These are phyloP conservation scores for Ptychobarbus kaznakovi DNA, from an alignment of 2,797 vertebrate species.

Conservation along the genomic window DNA sequence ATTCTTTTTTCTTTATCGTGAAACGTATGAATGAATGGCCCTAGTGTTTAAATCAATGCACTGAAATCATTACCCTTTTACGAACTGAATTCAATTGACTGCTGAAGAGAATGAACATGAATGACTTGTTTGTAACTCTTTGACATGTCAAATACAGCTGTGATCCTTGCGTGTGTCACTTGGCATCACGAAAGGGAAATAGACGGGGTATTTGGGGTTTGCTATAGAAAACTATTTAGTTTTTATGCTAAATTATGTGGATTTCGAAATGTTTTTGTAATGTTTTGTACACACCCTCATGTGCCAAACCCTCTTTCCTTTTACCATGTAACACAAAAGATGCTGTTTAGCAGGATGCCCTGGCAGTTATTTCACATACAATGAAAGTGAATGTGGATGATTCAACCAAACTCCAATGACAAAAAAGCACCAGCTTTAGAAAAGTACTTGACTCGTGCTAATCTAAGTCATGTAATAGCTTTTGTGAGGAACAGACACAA, in stretches of 20 bases:
- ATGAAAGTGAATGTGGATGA: not conserved
- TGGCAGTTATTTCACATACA: not conserved
- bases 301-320: not conserved
- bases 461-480: not conserved
- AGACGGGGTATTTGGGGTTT: not conserved
- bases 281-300: conserved; percentile 1
- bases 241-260: not conserved
- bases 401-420: not conserved
- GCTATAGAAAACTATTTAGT: not conserved
- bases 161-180: not conserved
- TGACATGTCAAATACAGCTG: conserved; percentile 22
- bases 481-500: not conserved
- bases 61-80: not conserved
- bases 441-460: not conserved
- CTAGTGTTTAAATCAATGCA: conserved; percentile 43
- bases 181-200: not conserved
- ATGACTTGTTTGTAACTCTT: conserved; percentile 28
- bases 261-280: not conserved
- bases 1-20: conserved; percentile 1
- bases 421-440: not conserved
- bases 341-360: not conserved
- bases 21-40: conserved; percentile 42
- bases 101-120: conserved; percentile 13
- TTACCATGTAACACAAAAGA: not conserved
- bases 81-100: conserved; percentile 33